These are phyloP conservation scores for Suillia variegata DNA, from an alignment of 2,888 invertebrate species.

Conservation along the genomic window DNA sequence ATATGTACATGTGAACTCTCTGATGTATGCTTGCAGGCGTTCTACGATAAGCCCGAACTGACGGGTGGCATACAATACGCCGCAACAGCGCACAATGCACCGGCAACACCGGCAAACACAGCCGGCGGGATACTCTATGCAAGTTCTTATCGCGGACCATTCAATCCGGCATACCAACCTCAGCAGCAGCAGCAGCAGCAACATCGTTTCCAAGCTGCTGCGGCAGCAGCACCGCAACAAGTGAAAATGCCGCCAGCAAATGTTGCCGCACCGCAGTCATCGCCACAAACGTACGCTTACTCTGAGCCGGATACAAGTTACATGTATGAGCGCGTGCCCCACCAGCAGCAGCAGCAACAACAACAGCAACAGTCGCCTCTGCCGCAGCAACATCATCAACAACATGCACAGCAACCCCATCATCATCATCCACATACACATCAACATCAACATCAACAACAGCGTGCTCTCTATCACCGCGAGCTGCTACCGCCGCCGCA, in stretches of 20 bases:
- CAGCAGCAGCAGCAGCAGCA: constrained; percentile 11
- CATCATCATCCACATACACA: neutral
- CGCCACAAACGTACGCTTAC: constrained; percentile 32
- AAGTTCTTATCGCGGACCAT: constrained; percentile 30
- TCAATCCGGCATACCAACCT: constrained; percentile 21
- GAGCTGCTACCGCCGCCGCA: no score
- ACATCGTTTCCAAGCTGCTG: neutral
- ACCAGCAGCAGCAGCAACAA: constrained; percentile 26
- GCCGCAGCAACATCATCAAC: constrained; percentile 34
- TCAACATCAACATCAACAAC: constrained; percentile 17
- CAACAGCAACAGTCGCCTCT: constrained; percentile 34
- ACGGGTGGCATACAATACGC: neutral
- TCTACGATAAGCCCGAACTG: constrained; percentile 31
- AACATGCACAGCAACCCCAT: constrained; percentile 34
- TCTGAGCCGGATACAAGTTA: constrained; percentile 27
- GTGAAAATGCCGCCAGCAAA: neutral
- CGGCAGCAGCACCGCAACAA: neutral
- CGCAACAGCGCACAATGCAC: neutral
- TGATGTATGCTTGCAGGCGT: constrained; percentile 32
- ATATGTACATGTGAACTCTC: no score
- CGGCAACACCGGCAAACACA: constrained; percentile 12
- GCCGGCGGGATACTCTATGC: constrained; percentile 35
- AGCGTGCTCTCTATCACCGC: constrained; percentile 22
- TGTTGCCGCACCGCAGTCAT: constrained; percentile 31
- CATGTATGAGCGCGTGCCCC: constrained; percentile 35